Base-by-base conservation (phyloP, 2,888 invertebrate species). In the Tubiluchus corallicola region DNA sequence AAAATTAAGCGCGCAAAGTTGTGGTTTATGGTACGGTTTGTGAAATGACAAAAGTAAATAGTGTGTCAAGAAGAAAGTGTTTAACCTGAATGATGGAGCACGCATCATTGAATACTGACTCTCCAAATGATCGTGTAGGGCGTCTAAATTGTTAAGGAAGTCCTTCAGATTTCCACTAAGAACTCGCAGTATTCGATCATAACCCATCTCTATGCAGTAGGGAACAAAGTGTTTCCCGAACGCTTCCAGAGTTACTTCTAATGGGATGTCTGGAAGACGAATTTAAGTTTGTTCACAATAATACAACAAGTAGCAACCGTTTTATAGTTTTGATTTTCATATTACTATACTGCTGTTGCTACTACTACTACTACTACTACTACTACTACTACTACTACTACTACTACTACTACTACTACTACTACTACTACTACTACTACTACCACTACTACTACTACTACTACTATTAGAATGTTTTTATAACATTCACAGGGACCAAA, bases 61-160 rank as follows among this genome's bases (percentile, higher is more conserved):
- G 47, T 44, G 17, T n/a, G n/a, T n/a, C n/a, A n/a, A n/a, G n/a
- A n/a, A n/a, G n/a, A n/a, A n/a, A n/a, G n/a, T n/a, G n/a, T n/a
- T n/a, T n/a, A n/a, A 61, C 56, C 62, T 55, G 55, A 64, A 64
- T 3, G 60, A 61, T 0, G 64, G 64, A 3, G 63, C 59, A 20
- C 52, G 50, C 42, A 63, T 61, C 42, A 59, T 57, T 43, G 56
- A 60, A 50, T 63, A 64, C 18, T 56, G 53, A 45, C 61, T 52
- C 13, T 58, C 56, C 43, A 63, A 51, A 18, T 63, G 55, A 5
- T 61, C 55, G 47, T 54, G 54, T 9, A 54, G 48, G 46, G 48
- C 48, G 43, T 54, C 54, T 40, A 55, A 44, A 40, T 54, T 50
- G 9, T 49, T 47, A 13, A 53, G 48, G 43, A 53, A 54, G 29